These are phyloP conservation scores for Mystacornis crossleyi DNA, from an alignment of 2,113 vertebrate species.

Conservation along the genomic window DNA sequence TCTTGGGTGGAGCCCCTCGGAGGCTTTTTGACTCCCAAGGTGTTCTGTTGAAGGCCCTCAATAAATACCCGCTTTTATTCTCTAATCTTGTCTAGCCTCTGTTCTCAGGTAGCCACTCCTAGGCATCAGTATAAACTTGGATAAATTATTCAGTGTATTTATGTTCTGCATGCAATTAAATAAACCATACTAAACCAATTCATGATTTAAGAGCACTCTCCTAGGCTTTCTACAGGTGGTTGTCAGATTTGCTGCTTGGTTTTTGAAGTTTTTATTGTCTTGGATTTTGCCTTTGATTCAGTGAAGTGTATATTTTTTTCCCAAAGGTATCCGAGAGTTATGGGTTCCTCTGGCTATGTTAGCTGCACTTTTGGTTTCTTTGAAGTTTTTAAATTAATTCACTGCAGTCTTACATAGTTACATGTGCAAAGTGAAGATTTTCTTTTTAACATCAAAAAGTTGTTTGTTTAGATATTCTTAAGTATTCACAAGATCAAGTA, in stretches of 20 bases:
- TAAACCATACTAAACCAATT: neutral
- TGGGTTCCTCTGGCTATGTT: neutral
- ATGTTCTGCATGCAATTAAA: neutral
- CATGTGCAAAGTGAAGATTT: neutral
- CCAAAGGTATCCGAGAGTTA: neutral
- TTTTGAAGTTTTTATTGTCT: neutral
- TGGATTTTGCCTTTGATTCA: neutral
- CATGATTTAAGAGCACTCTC: neutral
- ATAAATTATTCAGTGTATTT: neutral
- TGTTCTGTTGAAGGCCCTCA: neutral
- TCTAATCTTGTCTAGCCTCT: neutral
- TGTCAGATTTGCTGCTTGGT: neutral
- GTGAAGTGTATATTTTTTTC: neutral
- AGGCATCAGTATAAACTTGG: neutral
- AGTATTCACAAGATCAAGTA: neutral
- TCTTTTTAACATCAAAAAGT: neutral
- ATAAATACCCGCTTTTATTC: neutral
- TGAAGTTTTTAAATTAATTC: neutral
- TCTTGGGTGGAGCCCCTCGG: neutral
- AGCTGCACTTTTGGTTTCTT: neutral
- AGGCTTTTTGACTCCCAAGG: neutral
- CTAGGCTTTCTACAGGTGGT: neutral
- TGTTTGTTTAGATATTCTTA: neutral
- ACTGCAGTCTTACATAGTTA: neutral
- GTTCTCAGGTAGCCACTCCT: neutral